Percentiles rank a stretch among this genome's conserved stretches.
Evolutionary conservation across 2,888 invertebrate genomes (phyloP).

Genomic region (Callyntrura sp.): DNA sequence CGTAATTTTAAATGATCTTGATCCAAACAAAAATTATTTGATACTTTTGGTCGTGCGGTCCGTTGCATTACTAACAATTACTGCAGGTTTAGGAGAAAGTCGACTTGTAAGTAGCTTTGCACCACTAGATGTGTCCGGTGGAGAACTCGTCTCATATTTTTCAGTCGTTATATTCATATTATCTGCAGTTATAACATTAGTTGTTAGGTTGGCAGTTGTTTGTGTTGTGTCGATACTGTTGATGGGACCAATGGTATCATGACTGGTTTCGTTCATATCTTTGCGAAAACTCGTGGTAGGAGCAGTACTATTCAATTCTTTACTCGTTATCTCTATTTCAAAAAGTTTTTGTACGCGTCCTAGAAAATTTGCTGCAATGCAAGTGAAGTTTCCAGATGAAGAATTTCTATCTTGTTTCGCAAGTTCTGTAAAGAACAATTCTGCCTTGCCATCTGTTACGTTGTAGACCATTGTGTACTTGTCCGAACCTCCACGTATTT

Average conservation of each 20-base stretch:
- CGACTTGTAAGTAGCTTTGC: neutral
- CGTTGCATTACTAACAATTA: neutral
- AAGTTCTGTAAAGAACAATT: slow-evolving; percentile 58
- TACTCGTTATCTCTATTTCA: neutral
- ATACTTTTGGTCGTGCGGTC: neutral
- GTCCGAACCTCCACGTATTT: slow-evolving; percentile 42
- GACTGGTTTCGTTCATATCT: neutral
- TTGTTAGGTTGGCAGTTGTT: neutral
- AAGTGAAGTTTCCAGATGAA: slow-evolving; percentile 80
- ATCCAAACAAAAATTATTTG: too few species aligned
- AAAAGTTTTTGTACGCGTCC: slow-evolving; percentile 77
- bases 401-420: slow-evolving; percentile 29
- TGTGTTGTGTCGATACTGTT: neutral
- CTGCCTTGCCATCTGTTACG: slow-evolving; percentile 63
- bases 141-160: neutral
- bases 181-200: too few species aligned
- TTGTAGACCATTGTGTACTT: slow-evolving; percentile 69
- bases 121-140: neutral
- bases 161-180: neutral
- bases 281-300: neutral
- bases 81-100: neutral
- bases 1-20: too few species aligned
- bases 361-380: slow-evolving; percentile 82
- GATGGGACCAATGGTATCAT: neutral
- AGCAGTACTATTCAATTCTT: slow-evolving; percentile 20